Percentiles rank a stretch among this genome's conserved stretches.
Conservation (phyloP, 2,888 invertebrate genomes). For the Ophion slaviceki region DNA sequence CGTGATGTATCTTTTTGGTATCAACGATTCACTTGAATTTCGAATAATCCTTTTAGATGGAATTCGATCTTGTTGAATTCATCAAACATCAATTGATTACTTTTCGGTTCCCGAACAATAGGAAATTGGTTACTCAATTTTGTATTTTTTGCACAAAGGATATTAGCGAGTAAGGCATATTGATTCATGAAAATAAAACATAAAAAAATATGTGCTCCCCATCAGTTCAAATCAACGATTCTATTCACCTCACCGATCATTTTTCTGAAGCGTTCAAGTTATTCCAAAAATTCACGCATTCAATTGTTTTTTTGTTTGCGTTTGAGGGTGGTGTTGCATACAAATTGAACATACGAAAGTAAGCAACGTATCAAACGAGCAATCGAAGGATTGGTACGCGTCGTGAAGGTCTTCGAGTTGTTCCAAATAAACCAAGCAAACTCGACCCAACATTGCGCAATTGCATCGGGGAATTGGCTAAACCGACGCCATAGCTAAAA, state of each 20-base stretch:
- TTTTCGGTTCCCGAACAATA: background rate
- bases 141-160: no score
- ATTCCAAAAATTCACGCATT: no score
- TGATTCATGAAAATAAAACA: no score
- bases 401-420: background rate
- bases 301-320: no score
- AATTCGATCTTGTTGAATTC: background rate
- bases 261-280: no score
- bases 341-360: no score
- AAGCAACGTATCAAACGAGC: background rate
- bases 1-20: background rate
- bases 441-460: constrained; percentile 21
- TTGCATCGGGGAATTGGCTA: constrained; percentile 12
- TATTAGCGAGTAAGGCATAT: no score
- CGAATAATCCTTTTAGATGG: background rate
- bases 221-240: no score
- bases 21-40: background rate
- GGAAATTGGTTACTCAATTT: background rate
- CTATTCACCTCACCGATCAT: background rate
- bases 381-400: constrained; percentile 15
- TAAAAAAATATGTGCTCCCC: no score
- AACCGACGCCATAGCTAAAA: constrained; percentile 10
- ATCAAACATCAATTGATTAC: background rate
- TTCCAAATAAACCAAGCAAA: background rate
- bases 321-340: no score